These are phyloP conservation scores for Zygogramma bicolorata DNA, from an alignment of 2,888 invertebrate species.

Conservation along the genomic window DNA sequence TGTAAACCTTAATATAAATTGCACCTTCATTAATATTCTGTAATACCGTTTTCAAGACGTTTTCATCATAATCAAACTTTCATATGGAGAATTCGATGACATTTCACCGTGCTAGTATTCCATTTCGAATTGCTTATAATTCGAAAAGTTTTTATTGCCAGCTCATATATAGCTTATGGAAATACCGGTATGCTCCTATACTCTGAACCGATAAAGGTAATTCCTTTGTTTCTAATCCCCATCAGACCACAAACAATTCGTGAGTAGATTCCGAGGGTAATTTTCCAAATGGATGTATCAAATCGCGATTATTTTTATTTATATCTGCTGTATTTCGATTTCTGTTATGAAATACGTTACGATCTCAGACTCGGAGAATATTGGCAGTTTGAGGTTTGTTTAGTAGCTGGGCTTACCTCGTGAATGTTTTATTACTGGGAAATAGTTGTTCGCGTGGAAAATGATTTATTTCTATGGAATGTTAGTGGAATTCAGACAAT, in stretches of 20 bases:
- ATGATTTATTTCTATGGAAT: background rate
- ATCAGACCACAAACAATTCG: conserved; percentile 9
- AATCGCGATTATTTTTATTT: conserved; percentile 7
- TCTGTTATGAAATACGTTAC: background rate
- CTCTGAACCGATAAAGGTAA: background rate
- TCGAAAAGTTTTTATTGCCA: background rate
- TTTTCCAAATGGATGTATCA: conserved; percentile 6
- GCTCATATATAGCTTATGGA: too few relatives aligned
- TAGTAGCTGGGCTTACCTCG: background rate
- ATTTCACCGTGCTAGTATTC: background rate
- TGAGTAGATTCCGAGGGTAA: conserved; percentile 5
- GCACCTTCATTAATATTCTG: too few relatives aligned
- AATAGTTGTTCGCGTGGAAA: background rate
- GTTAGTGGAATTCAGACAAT: too few relatives aligned
- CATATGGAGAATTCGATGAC: background rate
- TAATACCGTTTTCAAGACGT: background rate
- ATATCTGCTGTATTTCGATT: background rate
- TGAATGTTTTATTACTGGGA: background rate
- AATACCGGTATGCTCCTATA: background rate
- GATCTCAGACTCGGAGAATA: background rate
- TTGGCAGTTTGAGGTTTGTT: background rate
- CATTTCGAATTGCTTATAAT: background rate
- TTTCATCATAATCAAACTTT: background rate
- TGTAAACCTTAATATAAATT: too few relatives aligned
- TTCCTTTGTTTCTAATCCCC: conserved; percentile 1